Evolutionary conservation across 2,113 vertebrate genomes (phyloP).

Genomic region (Dipodomys stephensi): DNA sequence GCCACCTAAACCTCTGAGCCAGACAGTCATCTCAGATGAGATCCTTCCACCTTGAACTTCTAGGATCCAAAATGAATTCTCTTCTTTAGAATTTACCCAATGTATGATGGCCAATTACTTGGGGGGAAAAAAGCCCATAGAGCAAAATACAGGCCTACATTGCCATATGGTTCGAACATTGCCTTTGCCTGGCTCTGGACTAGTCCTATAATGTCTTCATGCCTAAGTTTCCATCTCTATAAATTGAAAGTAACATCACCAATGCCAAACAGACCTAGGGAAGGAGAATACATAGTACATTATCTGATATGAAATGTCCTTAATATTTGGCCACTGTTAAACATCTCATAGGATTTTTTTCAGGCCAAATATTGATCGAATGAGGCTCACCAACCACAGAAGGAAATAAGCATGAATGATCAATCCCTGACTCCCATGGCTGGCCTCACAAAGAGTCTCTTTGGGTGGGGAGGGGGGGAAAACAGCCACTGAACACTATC

Average conservation of each 20-base stretch:
- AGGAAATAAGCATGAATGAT: background rate
- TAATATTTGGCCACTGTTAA: background rate
- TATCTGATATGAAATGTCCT: background rate
- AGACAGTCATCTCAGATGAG: background rate
- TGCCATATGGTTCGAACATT: background rate
- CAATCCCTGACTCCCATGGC: background rate
- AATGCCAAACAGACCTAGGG: background rate
- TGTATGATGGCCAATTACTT: too few relatives aligned
- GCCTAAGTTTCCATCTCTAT: background rate
- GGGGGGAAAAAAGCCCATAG: too few relatives aligned
- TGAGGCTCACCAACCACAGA: background rate
- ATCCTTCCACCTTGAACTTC: background rate
- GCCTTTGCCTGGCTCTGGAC: background rate
- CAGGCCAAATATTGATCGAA: background rate
- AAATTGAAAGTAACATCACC: background rate
- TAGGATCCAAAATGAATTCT: background rate
- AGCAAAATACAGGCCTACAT: background rate
- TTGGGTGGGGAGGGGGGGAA: too few relatives aligned
- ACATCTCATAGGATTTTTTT: background rate
- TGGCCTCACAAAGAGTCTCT: background rate
- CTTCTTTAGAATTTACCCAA: background rate
- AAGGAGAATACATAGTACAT: background rate
- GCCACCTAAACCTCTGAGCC: background rate
- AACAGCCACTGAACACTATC: background rate
- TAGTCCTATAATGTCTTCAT: background rate